phyloP scores from a whole-genome alignment of 2,113 vertebrate species.

The Formicarius rufipectus region DNA sequence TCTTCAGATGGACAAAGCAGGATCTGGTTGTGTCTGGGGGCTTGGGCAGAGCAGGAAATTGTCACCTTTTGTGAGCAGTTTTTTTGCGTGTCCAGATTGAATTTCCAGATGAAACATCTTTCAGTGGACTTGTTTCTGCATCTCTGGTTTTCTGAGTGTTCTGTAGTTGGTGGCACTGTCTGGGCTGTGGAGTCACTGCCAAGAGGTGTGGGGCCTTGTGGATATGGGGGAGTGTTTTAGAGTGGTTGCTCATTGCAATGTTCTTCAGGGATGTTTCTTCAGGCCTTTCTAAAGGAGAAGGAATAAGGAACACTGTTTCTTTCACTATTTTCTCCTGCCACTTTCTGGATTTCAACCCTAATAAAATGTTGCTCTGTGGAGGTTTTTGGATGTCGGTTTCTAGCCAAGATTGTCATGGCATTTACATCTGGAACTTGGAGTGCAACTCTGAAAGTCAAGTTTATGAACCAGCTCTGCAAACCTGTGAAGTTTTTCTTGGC shows the following conservation, averaged over 20 bases:
- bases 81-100: not conserved
- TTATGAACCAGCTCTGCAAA: not conserved
- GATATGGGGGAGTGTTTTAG: fast-evolving
- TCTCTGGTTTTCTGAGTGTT: not conserved
- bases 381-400: not conserved
- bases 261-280: not conserved
- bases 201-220: fast-evolving
- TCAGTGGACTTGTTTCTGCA: fast-evolving
- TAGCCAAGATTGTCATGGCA: not conserved
- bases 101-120: not conserved
- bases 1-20: not conserved
- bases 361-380: not conserved
- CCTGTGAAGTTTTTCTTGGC: constrained; percentile 1
- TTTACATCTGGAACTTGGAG: not conserved
- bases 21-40: fast-evolving
- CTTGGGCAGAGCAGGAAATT: not conserved
- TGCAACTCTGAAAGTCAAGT: not conserved
- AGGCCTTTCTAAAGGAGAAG: not conserved
- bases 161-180: fast-evolving
- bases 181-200: not conserved
- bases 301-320: not conserved
- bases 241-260: fast-evolving
- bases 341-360: not conserved
- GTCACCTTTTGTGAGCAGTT: fast-evolving
- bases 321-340: not conserved